Percentiles rank a stretch among this genome's conserved stretches.
Evolutionary conservation across 2,888 invertebrate genomes (phyloP).

Genomic region (Phrixothrix hirtus): DNA sequence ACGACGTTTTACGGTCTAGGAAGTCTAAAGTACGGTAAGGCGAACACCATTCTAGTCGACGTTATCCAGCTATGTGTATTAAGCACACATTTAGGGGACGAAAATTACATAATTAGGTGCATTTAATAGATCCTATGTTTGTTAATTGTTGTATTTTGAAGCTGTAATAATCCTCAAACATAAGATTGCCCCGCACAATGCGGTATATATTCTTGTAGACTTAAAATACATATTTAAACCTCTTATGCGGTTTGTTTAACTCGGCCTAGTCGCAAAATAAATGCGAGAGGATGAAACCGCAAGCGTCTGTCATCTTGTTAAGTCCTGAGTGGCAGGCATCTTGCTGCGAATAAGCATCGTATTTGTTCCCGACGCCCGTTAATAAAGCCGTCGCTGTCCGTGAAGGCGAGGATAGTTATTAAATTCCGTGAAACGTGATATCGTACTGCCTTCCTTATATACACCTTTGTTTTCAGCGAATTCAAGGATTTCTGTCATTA

Average conservation of each 20-base stretch:
- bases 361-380: constrained; percentile 33
- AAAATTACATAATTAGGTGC: constrained; percentile 17
- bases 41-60: not conserved
- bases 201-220: constrained; percentile 5
- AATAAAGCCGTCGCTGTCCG: constrained; percentile 38
- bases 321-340: constrained; percentile 26
- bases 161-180: not conserved
- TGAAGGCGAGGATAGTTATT: constrained; percentile 37
- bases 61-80: too few relatives aligned
- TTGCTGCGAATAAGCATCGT: constrained; percentile 28
- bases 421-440: constrained; percentile 38
- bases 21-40: constrained; percentile 33
- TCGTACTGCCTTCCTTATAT: constrained; percentile 19
- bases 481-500: constrained; percentile 30
- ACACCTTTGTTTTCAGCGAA: constrained; percentile 29
- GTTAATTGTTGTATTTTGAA: constrained; percentile 13
- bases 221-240: constrained; percentile 10
- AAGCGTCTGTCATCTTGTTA: constrained; percentile 29
- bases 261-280: constrained; percentile 23
- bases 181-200: constrained; percentile 5
- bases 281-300: constrained; percentile 24
- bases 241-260: constrained; percentile 16
- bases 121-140: constrained; percentile 10
- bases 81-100: constrained; percentile 8
- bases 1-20: constrained; percentile 39